Percentiles rank a stretch among this genome's conserved stretches.
phyloP scores from a whole-genome alignment of 2,797 vertebrate genomes.

The Chiloscyllium punctatum region DNA sequence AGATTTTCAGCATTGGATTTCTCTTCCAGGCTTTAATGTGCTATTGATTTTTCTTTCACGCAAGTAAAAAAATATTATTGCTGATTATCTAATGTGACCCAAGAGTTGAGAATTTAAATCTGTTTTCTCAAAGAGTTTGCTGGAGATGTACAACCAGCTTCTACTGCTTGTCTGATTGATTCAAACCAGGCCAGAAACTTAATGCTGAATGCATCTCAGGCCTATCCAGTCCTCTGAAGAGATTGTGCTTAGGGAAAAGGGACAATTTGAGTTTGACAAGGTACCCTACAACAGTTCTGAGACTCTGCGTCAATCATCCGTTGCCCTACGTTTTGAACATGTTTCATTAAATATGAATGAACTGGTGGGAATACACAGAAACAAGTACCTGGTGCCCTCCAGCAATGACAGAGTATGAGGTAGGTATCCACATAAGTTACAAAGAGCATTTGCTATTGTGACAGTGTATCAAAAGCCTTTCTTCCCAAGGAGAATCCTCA shows the following conservation, averaged over 20 bases:
- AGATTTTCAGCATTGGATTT: not conserved
- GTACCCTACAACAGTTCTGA: not conserved
- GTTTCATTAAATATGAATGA: not conserved
- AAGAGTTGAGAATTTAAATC: not conserved
- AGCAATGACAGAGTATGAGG: too few relatives aligned
- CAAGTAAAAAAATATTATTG: not conserved
- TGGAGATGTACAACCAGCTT: not conserved
- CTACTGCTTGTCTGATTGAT: not conserved
- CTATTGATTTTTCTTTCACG: not conserved
- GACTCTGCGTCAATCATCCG: not conserved
- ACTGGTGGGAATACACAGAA: too few relatives aligned
- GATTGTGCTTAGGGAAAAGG: not conserved
- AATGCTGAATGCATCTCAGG: not conserved
- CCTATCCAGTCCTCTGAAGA: not conserved
- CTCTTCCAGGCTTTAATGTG: not conserved
- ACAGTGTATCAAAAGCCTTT: too few relatives aligned
- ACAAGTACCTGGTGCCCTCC: too few relatives aligned
- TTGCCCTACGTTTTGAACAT: not conserved
- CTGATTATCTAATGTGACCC: not conserved
- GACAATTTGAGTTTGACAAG: not conserved
- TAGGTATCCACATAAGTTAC: too few relatives aligned
- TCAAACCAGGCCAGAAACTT: not conserved
- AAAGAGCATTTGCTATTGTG: too few relatives aligned
- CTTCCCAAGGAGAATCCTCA: too few relatives aligned
- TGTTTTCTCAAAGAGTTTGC: not conserved